Evolutionary conservation across 2,113 vertebrate species (phyloP), one percentile per base, ranked within the genome.

Genomic region (Silurus meridionalis): DNA sequence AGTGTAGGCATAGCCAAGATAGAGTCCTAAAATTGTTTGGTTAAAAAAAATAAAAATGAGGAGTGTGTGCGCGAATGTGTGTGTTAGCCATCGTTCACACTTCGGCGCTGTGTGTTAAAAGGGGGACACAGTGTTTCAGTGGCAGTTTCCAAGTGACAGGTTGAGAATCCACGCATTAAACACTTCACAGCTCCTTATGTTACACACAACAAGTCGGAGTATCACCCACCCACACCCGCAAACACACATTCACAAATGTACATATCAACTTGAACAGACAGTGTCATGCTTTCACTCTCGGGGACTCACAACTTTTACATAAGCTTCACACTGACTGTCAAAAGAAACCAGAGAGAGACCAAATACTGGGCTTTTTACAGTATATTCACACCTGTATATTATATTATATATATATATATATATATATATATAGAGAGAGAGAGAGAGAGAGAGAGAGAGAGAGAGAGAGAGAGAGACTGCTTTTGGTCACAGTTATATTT

Each of bases 41-140:
- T 1, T n/a, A 37, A 37, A 37, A 37, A 37, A 37, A 37, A 37
- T 37, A 58, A 85, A 66, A 75, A 75, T 52, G 10, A 82, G n/a
- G 6, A 55, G 50, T 88, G 72, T 37, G 28, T 86, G 58, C 85
- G 60, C 87, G 85, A 78, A 48, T 72, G 25, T 87, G 82, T 67
- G 75, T 66, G 72, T 74, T 81, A 86, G 58, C 86, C 75, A 87
- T 83, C 82, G 60, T 71, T 80, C 80, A 52, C 87, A 80, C 87
- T 72, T 84, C 57, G 80, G 25, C 5, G 50, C 72, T 11, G 58
- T n/a, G 80, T 85, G 88, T 85, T 89, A 85, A 87, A 87, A 87
- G 86, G 86, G 53, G 79, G 46, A 80, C 89, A 88, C 87, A 74
- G 67, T 88, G 63, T 93, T 93, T 91, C 90, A 87, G 90, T 92